Conservation (phyloP, 2,797 vertebrate species). For the Hipposideros larvatus region DNA sequence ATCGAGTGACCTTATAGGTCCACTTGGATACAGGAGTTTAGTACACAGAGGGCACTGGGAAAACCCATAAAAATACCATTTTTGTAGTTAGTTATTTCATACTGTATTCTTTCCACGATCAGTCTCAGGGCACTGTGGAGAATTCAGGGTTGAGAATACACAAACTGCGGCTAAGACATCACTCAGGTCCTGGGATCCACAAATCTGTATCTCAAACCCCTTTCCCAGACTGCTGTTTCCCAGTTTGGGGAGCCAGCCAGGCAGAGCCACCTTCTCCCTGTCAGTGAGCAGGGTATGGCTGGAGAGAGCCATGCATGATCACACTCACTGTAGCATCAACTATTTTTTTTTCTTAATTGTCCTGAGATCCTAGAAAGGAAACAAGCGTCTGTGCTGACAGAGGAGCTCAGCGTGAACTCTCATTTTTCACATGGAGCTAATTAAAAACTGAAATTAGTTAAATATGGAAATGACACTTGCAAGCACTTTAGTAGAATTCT, state of each 20-base stretch:
- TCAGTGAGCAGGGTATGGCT: conserved; percentile 79
- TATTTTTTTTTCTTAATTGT: conserved; percentile 89
- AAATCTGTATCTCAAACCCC: conserved; percentile 57
- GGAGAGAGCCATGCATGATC: conserved; percentile 82
- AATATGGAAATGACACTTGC: conserved; percentile 93
- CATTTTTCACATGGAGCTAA: conserved; percentile 93
- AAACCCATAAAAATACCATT: not conserved
- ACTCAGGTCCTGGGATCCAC: conserved; percentile 57
- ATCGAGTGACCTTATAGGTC: not conserved
- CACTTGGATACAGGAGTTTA: not conserved
- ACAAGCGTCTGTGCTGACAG: conserved; percentile 91
- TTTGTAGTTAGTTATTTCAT: not conserved
- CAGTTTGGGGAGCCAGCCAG: conserved; percentile 72
- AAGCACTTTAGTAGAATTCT: conserved; percentile 93
- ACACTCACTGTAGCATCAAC: conserved; percentile 87
- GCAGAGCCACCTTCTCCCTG: conserved; percentile 66
- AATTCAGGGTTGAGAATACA: not conserved
- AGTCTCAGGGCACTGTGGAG: conserved; percentile 33
- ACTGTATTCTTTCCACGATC: not conserved
- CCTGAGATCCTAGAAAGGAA: conserved; percentile 92
- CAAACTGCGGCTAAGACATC: conserved; percentile 44
- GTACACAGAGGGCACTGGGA: not conserved
- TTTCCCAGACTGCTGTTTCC: conserved; percentile 76
- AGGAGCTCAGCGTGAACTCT: conserved; percentile 92
- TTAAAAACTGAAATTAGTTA: conserved; percentile 95